Evolutionary conservation across 2,888 invertebrate genomes (phyloP), one percentile per base, ranked within the genome.

Genomic region (Pherbina coryleti): DNA sequence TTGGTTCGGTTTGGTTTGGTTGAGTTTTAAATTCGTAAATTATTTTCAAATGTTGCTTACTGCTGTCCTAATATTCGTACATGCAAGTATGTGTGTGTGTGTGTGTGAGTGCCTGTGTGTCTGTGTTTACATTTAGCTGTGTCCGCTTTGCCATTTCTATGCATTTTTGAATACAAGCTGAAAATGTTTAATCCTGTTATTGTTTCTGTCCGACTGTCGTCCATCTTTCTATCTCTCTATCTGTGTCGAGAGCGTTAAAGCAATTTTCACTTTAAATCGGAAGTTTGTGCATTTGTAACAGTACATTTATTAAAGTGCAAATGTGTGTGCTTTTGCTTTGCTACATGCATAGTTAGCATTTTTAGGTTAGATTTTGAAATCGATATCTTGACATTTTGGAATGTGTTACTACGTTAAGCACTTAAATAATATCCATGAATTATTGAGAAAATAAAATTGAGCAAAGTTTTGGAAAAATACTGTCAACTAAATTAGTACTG

Each of bases 201-300:
- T 64, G 64, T 31, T 19, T n/a, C 55, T 19, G n/a, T 55, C 19
- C 19, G 5, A 22, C 55, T 55, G 19, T 64, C 22, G 34, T 44
- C 44, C 11, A 44, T 44, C 14, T 11, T 14, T 44, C 62, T 62
- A 17, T 62, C 14, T 11, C 44, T 44, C 62, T 62, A 17, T 62
- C 14, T 62, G 11, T 53, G 31, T 31, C 51, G n/a, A 55, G 55
- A 53, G 70, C 55, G 34, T 31, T 31, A 70, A 51, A 70, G 3
- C 34, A 53, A 51, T 70, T 70, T 70, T 70, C 70, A 70, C 70
- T 70, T 70, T 19, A 70, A 53, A 53, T 25, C 70, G 34, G 53
- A 55, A 55, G 44, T 67, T 25, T 14, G 28, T 64, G 34, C 34
- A 34, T 31, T 64, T 28, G 31, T 31, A 8, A 28, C 28, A 14